Evolutionary conservation across 2,797 vertebrate genomes (phyloP).

Genomic region (Anabacerthia variegaticeps): DNA sequence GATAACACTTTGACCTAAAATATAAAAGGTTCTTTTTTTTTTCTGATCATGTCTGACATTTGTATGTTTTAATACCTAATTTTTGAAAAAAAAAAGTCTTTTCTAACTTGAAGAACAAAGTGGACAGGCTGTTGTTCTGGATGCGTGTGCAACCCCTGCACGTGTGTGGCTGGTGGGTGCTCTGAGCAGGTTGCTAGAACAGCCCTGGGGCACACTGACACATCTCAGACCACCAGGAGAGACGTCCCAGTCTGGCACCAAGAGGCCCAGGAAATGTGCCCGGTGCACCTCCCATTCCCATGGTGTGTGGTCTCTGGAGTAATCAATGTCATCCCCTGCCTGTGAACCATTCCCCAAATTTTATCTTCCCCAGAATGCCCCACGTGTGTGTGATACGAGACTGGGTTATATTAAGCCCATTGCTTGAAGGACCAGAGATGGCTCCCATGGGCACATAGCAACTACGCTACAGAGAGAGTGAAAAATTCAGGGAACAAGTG

Average conservation of each 20-base stretch:
- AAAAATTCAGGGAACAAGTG: not conserved
- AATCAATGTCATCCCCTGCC: not conserved
- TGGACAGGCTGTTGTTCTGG: not conserved
- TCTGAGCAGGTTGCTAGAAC: rapidly evolving
- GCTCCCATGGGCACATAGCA: not conserved
- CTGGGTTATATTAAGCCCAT: not conserved
- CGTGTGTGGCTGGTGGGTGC: not conserved
- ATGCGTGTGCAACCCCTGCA: rapidly evolving
- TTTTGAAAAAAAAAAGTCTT: not conserved
- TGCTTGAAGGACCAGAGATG: not conserved
- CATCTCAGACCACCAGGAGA: not conserved
- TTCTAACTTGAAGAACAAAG: not conserved
- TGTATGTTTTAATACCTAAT: not conserved
- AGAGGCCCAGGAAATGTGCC: not conserved
- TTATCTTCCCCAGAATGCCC: not conserved
- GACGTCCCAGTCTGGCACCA: not conserved
- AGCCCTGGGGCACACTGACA: not conserved
- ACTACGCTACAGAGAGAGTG: not conserved
- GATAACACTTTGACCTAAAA: conserved; percentile 49
- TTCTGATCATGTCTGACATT: not conserved
- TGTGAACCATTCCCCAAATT: not conserved
- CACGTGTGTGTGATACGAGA: not conserved
- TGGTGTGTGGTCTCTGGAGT: not conserved
- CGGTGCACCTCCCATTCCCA: not conserved
- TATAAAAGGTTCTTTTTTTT: not conserved